Conservation (phyloP, 2,888 invertebrate genomes). For the Pyrocoelia pectoralis region DNA sequence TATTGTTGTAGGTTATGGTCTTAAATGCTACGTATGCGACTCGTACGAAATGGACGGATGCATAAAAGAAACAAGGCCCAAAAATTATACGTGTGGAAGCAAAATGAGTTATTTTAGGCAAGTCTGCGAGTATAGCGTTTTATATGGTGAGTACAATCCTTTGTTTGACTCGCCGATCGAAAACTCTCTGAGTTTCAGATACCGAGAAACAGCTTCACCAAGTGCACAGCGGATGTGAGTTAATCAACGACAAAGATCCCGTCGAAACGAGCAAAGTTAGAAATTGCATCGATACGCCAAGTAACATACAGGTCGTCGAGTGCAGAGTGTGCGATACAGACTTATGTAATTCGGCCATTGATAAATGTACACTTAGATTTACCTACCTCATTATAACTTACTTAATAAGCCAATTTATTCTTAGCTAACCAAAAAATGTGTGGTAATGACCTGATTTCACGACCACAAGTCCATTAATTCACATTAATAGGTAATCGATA, state of each 20-base stretch:
- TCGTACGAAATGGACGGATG: not conserved
- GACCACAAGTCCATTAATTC: too few species aligned
- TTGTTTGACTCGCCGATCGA: not conserved
- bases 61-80: not conserved
- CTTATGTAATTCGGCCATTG: not conserved
- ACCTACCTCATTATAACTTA: not conserved
- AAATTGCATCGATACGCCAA: not conserved
- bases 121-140: constrained; percentile 4
- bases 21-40: not conserved
- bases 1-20: not conserved
- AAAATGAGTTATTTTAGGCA: constrained; percentile 1
- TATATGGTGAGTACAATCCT: not conserved
- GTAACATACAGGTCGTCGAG: not conserved
- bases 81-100: constrained; percentile 10
- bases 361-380: too few species aligned
- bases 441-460: too few species aligned
- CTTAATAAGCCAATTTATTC: not conserved
- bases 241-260: not conserved
- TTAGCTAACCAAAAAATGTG: not conserved
- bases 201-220: not conserved
- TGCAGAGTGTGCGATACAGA: not conserved
- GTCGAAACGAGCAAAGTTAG: not conserved
- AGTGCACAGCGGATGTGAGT: constrained; percentile 4
- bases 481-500: too few species aligned
- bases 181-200: not conserved